Evolutionary conservation across 1,140 invertebrate genomes (phyloP), one percentile per base, ranked within the genome.

Genomic region (Macrocentrus cingulum): DNA sequence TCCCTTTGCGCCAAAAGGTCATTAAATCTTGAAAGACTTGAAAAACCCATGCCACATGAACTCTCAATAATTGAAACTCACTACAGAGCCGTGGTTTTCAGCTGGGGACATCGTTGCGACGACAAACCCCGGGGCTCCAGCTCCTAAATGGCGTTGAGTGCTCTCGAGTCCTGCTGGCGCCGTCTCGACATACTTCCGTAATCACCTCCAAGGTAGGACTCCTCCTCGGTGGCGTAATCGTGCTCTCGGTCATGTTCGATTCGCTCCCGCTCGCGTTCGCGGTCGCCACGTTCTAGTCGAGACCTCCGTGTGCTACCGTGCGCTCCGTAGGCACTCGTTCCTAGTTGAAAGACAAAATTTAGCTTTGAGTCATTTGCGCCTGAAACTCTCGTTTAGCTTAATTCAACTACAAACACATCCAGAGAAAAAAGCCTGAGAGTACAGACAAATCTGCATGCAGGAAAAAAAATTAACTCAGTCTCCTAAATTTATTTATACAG

Each of bases 101-200:
- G 67, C 59, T 75, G 67, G 70, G 76, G 76, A 74, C 76, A 79
- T 67, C 76, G 76, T 67, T 71, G 74, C 65, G 76, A 66, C 68
- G 75, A 77, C 71, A 76, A 73, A 67, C 76, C 77, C 77, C 76
- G 76, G 77, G 76, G 77, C 75, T 75, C 73, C 74, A 73, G 73
- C 68, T 79, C 74, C 76, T 80, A 80, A 74, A 80, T 80, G 68
- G 71, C 76, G 60, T 78, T 76, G 60, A 71, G 72, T 53, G 67
- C 67, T 45, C 76, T 73, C 60, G 75, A 71, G 64, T 79, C 77
- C 59, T 79, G 75, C 63, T 74, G 76, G 54, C 72, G 71, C 61
- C 71, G 70, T 61, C 72, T 69, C 34, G 68, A 70, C 15, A 62
- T 62, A 42, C 60, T 71, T 45, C 66, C 67, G 46, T 75, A 74